These are phyloP conservation scores for Pogonophryne albipinna DNA, from an alignment of 2,797 vertebrate species.

Conservation along the genomic window DNA sequence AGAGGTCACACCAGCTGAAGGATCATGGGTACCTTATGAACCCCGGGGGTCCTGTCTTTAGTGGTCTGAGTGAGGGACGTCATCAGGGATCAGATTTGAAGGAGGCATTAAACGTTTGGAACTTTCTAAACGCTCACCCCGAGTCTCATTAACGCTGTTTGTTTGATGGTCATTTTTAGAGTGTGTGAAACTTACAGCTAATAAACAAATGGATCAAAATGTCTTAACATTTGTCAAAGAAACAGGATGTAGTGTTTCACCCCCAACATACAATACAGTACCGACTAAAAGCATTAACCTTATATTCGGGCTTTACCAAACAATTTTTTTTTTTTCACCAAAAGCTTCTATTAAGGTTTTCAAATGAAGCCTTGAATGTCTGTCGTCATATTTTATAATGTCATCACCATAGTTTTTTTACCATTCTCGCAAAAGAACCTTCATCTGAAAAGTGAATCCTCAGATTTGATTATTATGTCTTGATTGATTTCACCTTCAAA, in stretches of 20 bases:
- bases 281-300: not conserved
- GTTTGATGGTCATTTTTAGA: not conserved
- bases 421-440: no score
- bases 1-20: slow-evolving; percentile 45
- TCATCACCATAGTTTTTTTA: no score
- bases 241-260: not conserved
- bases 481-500: no score
- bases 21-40: slow-evolving; percentile 28
- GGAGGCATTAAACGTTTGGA: not conserved
- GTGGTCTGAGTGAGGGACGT: slow-evolving; percentile 10
- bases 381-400: no score
- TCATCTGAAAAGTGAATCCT: no score
- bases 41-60: slow-evolving; percentile 35
- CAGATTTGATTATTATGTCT: no score
- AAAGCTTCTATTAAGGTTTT: not conserved
- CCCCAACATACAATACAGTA: no score
- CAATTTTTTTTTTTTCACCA: not conserved
- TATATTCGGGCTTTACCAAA: no score
- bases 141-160: not conserved
- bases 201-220: not conserved
- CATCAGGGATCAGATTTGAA: slow-evolving; percentile 37
- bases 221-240: not conserved
- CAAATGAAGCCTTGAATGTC: not conserved
- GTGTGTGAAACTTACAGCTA: slow-evolving; percentile 12
- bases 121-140: not conserved